Base-by-base conservation (phyloP, 2,888 invertebrate species). In the Chesias legatella region DNA sequence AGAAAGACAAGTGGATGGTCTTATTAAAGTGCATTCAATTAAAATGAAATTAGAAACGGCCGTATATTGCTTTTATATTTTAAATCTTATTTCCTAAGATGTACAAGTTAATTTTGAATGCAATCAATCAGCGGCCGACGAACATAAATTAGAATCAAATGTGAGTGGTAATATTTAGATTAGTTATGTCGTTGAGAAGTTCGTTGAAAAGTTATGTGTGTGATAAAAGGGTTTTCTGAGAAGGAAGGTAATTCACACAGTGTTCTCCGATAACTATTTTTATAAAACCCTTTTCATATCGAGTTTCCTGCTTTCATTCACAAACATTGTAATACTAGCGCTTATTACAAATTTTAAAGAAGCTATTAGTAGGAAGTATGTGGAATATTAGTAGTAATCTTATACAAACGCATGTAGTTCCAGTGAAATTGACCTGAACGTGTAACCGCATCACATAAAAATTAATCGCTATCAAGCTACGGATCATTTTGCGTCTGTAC, bases 21-120 rank as follows among this genome's bases (percentile, higher is more conserved):
- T 58, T 59, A 60, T 56, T 51, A 54, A 64, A 67, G 64, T 60
- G 65, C 59, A 62, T 50, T 58, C 60, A 63, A 68, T 68, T 68
- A 67, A 63, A 63, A 58, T 58, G 51, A 65, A 65, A 67, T 65
- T 58, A 58, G 61, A 67, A 39, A 30, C 31, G 34, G 6, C 28
- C 6, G 24, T 7, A 20, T 10, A 9, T 8, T 9, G 11, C 7
- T 23, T 22, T n/a, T 1, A 10, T 25, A 54, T 35, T 45, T 33
- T 48, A 9, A 41, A 51, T 30, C 33, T 51, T 58, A 51, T 7
- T 0, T 0, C 0, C 5, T 6, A 7, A 0, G 3, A 0, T 0
- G 34, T 33, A 47, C 21, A 30, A 3, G 9, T 32, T 6, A 25
- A 22, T 47, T 48, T 61, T 6, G 32, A 37, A 25, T 52, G 39